Conservation (phyloP, 2,113 vertebrate species). For the rabbit (Oryctolagus cuniculus) region DNA sequence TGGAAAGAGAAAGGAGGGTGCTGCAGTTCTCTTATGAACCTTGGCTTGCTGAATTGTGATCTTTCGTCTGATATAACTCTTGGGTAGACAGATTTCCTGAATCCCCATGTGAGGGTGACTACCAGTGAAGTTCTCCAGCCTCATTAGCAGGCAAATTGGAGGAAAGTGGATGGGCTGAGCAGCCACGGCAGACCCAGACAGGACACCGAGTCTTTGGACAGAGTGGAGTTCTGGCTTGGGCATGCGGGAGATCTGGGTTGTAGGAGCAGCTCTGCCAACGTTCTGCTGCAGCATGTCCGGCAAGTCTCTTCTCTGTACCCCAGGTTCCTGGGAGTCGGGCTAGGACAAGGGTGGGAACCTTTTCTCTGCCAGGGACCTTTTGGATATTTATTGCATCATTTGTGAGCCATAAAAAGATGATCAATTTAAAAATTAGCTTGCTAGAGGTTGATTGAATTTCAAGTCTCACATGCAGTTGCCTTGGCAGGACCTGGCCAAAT, state of each 20-base stretch:
- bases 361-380: too few relatives aligned
- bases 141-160: background rate
- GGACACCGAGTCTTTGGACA: background rate
- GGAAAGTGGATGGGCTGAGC: background rate
- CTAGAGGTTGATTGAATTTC: too few relatives aligned
- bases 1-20: slow-evolving; percentile 38
- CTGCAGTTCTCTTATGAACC: slow-evolving; percentile 1
- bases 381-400: too few relatives aligned
- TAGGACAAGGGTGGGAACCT: too few relatives aligned
- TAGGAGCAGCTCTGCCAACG: slow-evolving; percentile 8
- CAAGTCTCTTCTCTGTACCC: slow-evolving; percentile 1
- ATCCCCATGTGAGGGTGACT: slow-evolving; percentile 1
- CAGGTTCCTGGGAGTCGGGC: background rate
- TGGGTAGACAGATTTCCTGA: background rate
- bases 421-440: too few relatives aligned
- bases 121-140: background rate
- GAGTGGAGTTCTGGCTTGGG: background rate
- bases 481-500: too few relatives aligned
- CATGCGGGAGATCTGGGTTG: background rate
- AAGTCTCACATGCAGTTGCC: too few relatives aligned
- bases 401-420: too few relatives aligned
- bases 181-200: background rate
- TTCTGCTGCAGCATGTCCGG: background rate
- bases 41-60: slow-evolving; percentile 18
- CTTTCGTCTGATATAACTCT: background rate